A percentile compares a stretch with the other conserved stretches of the same genome.
Evolutionary conservation across 2,797 vertebrate species (phyloP).

Genomic region (Myotis planiceps): DNA sequence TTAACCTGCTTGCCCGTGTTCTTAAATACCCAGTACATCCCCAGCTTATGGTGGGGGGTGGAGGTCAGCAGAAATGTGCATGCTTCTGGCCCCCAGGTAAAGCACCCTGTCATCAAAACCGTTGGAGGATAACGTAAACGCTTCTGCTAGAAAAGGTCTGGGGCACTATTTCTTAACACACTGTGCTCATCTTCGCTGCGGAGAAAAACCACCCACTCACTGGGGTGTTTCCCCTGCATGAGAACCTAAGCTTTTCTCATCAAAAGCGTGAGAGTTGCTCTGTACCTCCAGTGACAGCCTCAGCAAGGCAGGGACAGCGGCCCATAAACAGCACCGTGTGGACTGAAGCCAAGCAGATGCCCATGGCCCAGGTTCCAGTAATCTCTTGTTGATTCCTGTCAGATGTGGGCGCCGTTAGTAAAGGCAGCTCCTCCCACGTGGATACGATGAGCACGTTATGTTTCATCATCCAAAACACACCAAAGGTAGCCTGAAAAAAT

Average conservation of each 20-base stretch:
- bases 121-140: not conserved
- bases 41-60: too few relatives aligned
- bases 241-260: not conserved
- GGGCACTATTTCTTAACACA: not conserved
- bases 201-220: not conserved
- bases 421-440: not conserved
- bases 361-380: not conserved
- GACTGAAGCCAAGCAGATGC: not conserved
- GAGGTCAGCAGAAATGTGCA: not conserved
- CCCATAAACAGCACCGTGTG: not conserved
- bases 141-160: not conserved
- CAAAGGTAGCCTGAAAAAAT: not conserved
- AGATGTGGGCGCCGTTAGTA: not conserved
- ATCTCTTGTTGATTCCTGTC: not conserved
- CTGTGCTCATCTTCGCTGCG: not conserved
- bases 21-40: not conserved
- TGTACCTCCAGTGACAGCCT: not conserved
- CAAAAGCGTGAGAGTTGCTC: fast-evolving
- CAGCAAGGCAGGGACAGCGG: not conserved
- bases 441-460: not conserved
- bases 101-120: not conserved
- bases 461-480: too few relatives aligned
- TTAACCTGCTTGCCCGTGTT: fast-evolving
- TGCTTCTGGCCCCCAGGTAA: not conserved
- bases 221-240: not conserved